Evolutionary conservation across 1,140 invertebrate genomes (phyloP).

Genomic region (Zaprionus taronus): DNA sequence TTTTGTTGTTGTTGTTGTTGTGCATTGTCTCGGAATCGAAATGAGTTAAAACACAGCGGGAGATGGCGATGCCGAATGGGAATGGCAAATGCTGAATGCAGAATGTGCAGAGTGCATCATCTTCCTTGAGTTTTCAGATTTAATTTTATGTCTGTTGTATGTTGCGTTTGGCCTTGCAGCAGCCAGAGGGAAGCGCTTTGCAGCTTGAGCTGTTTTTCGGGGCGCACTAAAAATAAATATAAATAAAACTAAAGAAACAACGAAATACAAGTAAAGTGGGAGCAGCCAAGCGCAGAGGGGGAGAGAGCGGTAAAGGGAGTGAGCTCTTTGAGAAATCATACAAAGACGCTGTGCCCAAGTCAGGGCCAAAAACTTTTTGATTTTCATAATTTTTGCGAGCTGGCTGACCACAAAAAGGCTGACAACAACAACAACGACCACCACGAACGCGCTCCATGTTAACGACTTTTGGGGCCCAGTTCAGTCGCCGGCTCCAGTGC

Average conservation of each 20-base stretch:
- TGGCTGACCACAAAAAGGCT: slow-evolving; percentile 75
- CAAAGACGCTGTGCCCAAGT: slow-evolving; percentile 52
- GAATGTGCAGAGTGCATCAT: slow-evolving; percentile 57
- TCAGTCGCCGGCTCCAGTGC: background rate
- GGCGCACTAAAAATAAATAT: slow-evolving; percentile 73
- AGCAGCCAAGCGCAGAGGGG: background rate
- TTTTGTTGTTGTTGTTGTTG: slow-evolving; percentile 12
- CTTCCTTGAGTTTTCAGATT: slow-evolving; percentile 63
- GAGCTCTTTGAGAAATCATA: slow-evolving; percentile 60
- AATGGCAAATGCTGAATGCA: slow-evolving; percentile 41
- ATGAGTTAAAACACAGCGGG: slow-evolving; percentile 63
- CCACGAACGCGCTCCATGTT: slow-evolving; percentile 64
- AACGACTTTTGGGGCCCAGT: slow-evolving; percentile 65
- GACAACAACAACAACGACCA: slow-evolving; percentile 45
- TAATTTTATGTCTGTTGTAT: slow-evolving; percentile 79
- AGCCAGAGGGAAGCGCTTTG: slow-evolving; percentile 9
- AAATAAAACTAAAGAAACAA: slow-evolving; percentile 56
- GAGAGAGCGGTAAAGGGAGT: slow-evolving; percentile 13
- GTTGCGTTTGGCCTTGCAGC: slow-evolving; percentile 71
- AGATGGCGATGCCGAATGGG: slow-evolving; percentile 25
- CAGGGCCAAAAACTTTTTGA: slow-evolving; percentile 71
- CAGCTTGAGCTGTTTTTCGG: slow-evolving; percentile 49
- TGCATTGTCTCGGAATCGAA: slow-evolving; percentile 53
- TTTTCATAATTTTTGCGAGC: slow-evolving; percentile 81
- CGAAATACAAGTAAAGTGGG: slow-evolving; percentile 54